Conservation (phyloP, 2,797 vertebrate species). For the Cynopterus sphinx region DNA sequence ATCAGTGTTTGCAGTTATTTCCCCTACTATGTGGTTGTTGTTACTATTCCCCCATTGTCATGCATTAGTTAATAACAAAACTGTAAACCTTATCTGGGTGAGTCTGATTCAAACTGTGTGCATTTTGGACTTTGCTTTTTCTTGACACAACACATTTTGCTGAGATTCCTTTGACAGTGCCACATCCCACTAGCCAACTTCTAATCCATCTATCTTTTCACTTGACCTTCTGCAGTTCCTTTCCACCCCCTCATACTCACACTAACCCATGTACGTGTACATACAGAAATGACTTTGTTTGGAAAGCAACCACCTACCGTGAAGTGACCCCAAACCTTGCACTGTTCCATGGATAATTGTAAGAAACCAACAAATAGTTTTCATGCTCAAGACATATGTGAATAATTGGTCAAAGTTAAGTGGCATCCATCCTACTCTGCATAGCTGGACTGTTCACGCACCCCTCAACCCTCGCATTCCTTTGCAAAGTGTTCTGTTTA, state of each 20-base stretch:
- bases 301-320: slow-evolving; percentile 52
- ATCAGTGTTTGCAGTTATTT: background rate
- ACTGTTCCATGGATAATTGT: slow-evolving; percentile 63
- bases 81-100: background rate
- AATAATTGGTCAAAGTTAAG: slow-evolving; percentile 75
- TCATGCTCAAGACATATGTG: slow-evolving; percentile 73
- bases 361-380: slow-evolving; percentile 80
- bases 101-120: background rate
- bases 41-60: background rate
- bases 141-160: background rate
- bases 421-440: slow-evolving; percentile 61
- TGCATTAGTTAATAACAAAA: background rate
- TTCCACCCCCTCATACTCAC: background rate
- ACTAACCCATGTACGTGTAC: slow-evolving; percentile 1
- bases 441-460: slow-evolving; percentile 75
- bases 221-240: background rate
- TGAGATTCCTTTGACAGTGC: background rate
- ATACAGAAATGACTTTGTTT: slow-evolving; percentile 69
- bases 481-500: slow-evolving; percentile 63
- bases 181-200: background rate
- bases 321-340: slow-evolving; percentile 68
- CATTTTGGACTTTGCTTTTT: background rate
- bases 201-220: slow-evolving; percentile 9
- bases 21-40: background rate
- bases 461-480: slow-evolving; percentile 73